Conservation (phyloP, 2,888 invertebrate species). For the Eupsilia transversa region DNA sequence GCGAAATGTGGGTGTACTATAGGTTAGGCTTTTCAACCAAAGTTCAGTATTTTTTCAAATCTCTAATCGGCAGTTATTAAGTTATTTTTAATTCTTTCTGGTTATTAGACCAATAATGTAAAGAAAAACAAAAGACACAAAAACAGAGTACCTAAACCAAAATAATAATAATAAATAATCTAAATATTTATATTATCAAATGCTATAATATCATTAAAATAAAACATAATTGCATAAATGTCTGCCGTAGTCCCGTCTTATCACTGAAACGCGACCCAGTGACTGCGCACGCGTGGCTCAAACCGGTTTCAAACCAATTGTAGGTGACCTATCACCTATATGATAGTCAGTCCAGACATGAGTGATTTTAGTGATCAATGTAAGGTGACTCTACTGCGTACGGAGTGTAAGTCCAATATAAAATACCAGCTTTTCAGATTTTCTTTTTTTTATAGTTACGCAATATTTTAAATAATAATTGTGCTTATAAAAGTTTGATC, state of each 20-base stretch:
- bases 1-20: no score
- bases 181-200: conserved; percentile 21
- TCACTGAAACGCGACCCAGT: conserved; percentile 45
- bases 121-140: neutral
- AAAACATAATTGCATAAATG: conserved; percentile 23
- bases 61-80: neutral
- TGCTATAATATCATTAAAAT: conserved; percentile 31
- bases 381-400: conserved; percentile 36
- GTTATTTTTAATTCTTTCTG: neutral
- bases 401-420: neutral
- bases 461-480: neutral
- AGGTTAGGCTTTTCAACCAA: accelerated
- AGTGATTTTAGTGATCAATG: conserved; percentile 39
- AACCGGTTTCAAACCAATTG: conserved; percentile 51
- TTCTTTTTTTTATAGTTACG: neutral
- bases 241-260: conserved; percentile 41
- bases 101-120: neutral
- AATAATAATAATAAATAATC: conserved; percentile 28
- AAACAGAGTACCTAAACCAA: neutral
- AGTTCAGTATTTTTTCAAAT: neutral
- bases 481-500: no score
- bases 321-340: conserved; percentile 56
- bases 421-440: no score
- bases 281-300: conserved; percentile 57
- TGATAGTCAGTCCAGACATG: conserved; percentile 35